phyloP scores from a whole-genome alignment of 2,113 vertebrate genomes.

The Mobula hypostoma region DNA sequence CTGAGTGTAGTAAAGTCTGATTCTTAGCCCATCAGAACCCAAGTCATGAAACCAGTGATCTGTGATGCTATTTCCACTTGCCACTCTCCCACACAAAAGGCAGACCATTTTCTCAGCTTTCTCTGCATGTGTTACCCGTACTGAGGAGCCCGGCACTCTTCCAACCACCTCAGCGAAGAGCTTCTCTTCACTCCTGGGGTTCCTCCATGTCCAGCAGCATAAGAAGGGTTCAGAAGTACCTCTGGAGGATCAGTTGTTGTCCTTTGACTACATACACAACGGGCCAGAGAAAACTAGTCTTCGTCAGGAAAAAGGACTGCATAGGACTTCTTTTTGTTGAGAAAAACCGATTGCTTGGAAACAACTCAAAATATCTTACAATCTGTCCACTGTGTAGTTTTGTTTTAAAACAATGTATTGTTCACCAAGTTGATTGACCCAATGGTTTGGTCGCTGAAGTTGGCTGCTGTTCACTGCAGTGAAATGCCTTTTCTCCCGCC shows the following conservation, averaged over 20 bases:
- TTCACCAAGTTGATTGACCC: neutral
- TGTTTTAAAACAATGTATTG: neutral
- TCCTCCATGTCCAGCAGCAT: neutral
- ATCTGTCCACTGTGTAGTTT: neutral
- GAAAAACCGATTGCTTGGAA: neutral
- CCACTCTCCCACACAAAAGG: neutral
- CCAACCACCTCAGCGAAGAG: neutral
- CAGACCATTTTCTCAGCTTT: neutral
- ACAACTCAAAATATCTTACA: neutral
- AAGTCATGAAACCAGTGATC: neutral
- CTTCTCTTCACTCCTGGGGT: neutral
- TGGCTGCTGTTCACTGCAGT: neutral
- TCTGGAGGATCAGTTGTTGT: neutral
- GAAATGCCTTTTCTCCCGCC: too few species aligned
- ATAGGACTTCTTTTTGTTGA: neutral
- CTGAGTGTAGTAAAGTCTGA: too few species aligned
- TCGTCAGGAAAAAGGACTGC: neutral
- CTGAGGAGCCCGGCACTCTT: neutral
- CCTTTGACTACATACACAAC: too few species aligned
- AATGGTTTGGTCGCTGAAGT: neutral
- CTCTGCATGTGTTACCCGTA: neutral
- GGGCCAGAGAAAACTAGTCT: neutral
- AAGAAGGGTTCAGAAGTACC: neutral
- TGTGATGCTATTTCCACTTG: too few species aligned
- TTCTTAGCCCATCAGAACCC: neutral